Percentiles rank a stretch among this genome's conserved stretches.
These are phyloP conservation scores for Entelurus aequoreus DNA, from an alignment of 2,113 vertebrate genomes.

Conservation along the genomic window DNA sequence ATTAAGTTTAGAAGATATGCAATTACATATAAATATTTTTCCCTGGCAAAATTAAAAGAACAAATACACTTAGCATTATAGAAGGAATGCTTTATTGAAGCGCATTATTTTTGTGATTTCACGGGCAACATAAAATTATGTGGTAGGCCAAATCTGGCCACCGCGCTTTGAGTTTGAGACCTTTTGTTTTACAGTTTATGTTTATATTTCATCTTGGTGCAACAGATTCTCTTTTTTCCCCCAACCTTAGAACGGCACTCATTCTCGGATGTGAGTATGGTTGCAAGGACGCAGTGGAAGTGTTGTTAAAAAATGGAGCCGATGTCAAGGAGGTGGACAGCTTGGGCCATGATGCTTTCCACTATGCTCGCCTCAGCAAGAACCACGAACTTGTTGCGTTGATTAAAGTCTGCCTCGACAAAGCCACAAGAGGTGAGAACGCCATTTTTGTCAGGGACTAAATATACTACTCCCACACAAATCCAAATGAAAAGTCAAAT, in stretches of 20 bases:
- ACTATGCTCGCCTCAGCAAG: constrained; percentile 90
- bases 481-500: too few relatives aligned
- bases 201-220: not conserved
- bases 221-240: not conserved
- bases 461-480: too few relatives aligned
- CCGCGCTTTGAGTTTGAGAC: too few relatives aligned
- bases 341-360: constrained; percentile 81
- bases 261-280: constrained; percentile 91
- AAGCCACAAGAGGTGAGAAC: constrained; percentile 76
- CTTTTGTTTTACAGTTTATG: not conserved
- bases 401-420: constrained; percentile 80
- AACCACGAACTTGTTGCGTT: constrained; percentile 80
- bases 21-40: too few relatives aligned
- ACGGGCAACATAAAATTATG: too few relatives aligned
- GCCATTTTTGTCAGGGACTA: too few relatives aligned
- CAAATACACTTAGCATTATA: too few relatives aligned
- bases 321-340: constrained; percentile 79
- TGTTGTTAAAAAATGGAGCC: constrained; percentile 80
- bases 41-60: too few relatives aligned
- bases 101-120: too few relatives aligned
- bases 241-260: constrained; percentile 78
- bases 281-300: constrained; percentile 89
- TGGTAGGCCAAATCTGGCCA: too few relatives aligned
- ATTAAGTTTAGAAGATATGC: too few relatives aligned
- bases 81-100: too few relatives aligned